Evolutionary conservation across 2,888 invertebrate genomes (phyloP).

Genomic region (Drosophila percnosoma): DNA sequence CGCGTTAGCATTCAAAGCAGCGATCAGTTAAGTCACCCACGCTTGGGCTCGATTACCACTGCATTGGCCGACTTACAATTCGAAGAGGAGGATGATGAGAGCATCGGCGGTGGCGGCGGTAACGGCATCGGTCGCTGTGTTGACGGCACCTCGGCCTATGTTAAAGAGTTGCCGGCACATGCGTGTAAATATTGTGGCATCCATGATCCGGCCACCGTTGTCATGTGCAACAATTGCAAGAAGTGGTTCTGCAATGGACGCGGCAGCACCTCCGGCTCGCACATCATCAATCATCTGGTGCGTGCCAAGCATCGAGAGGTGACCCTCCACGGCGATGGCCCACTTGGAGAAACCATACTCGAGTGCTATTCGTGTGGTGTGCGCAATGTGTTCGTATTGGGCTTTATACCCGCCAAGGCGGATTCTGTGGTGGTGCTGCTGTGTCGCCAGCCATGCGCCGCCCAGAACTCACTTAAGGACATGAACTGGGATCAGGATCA

Average conservation of each 20-base stretch:
- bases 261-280: slow-evolving; percentile 98
- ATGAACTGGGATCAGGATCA: slow-evolving; percentile 99
- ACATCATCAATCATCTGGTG: slow-evolving; percentile 99
- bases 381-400: slow-evolving; percentile 98
- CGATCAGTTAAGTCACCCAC: slow-evolving; percentile 50
- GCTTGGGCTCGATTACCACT: slow-evolving; percentile 63
- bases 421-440: slow-evolving; percentile 98
- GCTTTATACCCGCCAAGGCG: slow-evolving; percentile 99
- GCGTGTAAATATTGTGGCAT: slow-evolving; percentile 99
- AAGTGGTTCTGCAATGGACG: slow-evolving; percentile 99
- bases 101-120: slow-evolving; percentile 91
- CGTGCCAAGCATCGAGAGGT: slow-evolving; percentile 99
- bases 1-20: slow-evolving; percentile 37
- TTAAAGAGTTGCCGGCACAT: slow-evolving; percentile 95
- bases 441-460: slow-evolving; percentile 99
- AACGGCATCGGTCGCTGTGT: slow-evolving; percentile 87
- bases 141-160: slow-evolving; percentile 88
- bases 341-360: slow-evolving; percentile 97
- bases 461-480: slow-evolving; percentile 98
- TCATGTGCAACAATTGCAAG: slow-evolving; percentile 99
- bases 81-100: slow-evolving; percentile 95
- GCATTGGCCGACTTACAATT: slow-evolving; percentile 67
- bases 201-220: slow-evolving; percentile 89
- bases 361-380: slow-evolving; percentile 99
- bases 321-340: slow-evolving; percentile 98